These are phyloP conservation scores for Spongia lamella DNA, from an alignment of 37 sponge, comb jelly and placozoan genomes.

Conservation along the genomic window DNA sequence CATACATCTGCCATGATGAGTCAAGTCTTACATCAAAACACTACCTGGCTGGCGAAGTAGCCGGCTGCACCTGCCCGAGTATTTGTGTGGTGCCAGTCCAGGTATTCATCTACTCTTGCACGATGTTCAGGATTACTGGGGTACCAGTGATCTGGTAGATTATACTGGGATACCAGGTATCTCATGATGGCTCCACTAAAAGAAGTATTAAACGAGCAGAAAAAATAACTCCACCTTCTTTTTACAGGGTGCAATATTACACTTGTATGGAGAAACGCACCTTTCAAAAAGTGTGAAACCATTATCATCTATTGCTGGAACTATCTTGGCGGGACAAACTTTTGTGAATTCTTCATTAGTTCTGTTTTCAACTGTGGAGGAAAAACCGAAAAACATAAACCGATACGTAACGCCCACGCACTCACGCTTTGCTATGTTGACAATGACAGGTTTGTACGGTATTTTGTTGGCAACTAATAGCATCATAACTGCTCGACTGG, in stretches of 20 bases:
- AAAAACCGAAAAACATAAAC: not conserved
- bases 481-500: conserved; percentile 58
- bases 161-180: conserved; percentile 54
- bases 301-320: conserved; percentile 76
- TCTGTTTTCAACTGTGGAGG: conserved; percentile 41
- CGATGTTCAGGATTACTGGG: conserved; percentile 48
- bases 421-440: conserved; percentile 67
- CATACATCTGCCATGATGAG: too few relatives aligned
- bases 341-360: conserved; percentile 55
- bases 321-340: conserved; percentile 39
- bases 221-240: too few relatives aligned
- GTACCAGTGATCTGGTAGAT: conserved; percentile 77
- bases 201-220: not conserved
- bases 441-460: conserved; percentile 31
- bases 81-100: conserved; percentile 65
- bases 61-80: conserved; percentile 50
- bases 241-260: too few relatives aligned
- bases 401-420: not conserved
- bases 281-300: conserved; percentile 73
- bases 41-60: conserved; percentile 45
- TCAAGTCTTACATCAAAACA: not conserved
- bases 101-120: conserved; percentile 68
- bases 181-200: conserved; percentile 61
- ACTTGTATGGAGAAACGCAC: conserved; percentile 33
- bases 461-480: conserved; percentile 63